Base-by-base conservation (phyloP, 2,888 invertebrate species). In the Drosophila glabriapex region DNA sequence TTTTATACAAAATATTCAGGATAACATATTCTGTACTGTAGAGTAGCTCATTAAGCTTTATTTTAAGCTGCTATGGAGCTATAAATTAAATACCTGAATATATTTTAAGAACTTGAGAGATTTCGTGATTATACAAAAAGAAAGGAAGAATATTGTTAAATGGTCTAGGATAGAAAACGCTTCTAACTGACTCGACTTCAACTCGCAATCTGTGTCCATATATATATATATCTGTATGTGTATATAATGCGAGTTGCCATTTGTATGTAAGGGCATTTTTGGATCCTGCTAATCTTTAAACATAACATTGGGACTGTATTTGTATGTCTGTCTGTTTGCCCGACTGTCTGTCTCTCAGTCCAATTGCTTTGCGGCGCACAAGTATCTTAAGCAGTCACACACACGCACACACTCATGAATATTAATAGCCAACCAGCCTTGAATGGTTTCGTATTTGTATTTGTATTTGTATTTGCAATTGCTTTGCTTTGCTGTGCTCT, bases 401-500 rank as follows among this genome's bases (percentile, higher is more conserved):
- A 28, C 29, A 9, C 59, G n/a, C 46, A 28, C 60, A 53, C 64
- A 72, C 71, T 85, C 85, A 85, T 85, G 90, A 85, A 85, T 85
- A 85, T 89, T 85, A 85, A 89, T 89, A 62, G 70, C 35, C 28
- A 50, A 62, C 52, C 56, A 61, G 52, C 55, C 53, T 64, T 50
- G 62, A 58, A 58, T 73, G 29, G 56, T n/a, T 68, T 76, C 62
- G 75, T 67, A 55, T 80, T 76, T 65, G 75, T 67, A 55, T 80
- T 70, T 70, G 84, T 86, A 75, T 86, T 85, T 70, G 84, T 86
- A 75, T 86, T 85, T 87, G 85, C 85, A 87, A 87, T 85, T 85
- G 89, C 85, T 80, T 89, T 68, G 67, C 52, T 64, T 59, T 33
- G 61, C 10, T 41, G 4, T 2, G 39, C 4, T 41, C n/a, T 55